Base-by-base conservation (phyloP, 2,113 vertebrate species). In the Crotalus helleri region DNA sequence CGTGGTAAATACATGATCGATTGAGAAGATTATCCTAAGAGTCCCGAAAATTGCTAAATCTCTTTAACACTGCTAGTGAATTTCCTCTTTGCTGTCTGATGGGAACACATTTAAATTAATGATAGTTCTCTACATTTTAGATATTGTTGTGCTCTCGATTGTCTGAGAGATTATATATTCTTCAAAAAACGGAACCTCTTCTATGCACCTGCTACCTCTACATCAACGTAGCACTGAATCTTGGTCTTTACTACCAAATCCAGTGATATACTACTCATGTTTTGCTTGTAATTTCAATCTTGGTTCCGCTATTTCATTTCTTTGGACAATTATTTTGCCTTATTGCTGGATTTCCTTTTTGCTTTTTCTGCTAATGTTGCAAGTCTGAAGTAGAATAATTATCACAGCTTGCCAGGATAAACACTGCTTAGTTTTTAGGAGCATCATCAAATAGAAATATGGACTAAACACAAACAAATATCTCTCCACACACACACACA, bases 1-100 rank as follows among this genome's bases (percentile, higher is more conserved):
- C 0, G 99, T 99, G 98, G 99, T 99, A 94, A 99, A 98, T 98
- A 74, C 98, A 69, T 11, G 0, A 0, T 81, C 2, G 2, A 8
- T 81, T 81, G 74, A 81, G 17, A 39, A 81, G 5, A 1, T 81
- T 81, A n/a, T 57, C 23, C 1, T 29, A 6, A 81, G 87, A 24
- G 19, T 7, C 11, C 13, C 4, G 26, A 88, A 4, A 24, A 7
- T 88, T 69, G n/a, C 21, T 92, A 59, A 49, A 7, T 39, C n/a
- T n/a, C n/a, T 39, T 13, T 23, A 49, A 57, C 4, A 81, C 13
- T 15, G 5, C 3, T 13, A 0, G 4, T 64, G 21, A 53, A 33
- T n/a, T 33, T 61, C 57, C n/a, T 74, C 8, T 0, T 69, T 58
- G 11, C 3, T 15, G 0, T 9, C 11, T 81, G 5, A 12, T 57